Evolutionary conservation across 1,140 invertebrate species (phyloP).

Genomic region (Drosophila sechellia): DNA sequence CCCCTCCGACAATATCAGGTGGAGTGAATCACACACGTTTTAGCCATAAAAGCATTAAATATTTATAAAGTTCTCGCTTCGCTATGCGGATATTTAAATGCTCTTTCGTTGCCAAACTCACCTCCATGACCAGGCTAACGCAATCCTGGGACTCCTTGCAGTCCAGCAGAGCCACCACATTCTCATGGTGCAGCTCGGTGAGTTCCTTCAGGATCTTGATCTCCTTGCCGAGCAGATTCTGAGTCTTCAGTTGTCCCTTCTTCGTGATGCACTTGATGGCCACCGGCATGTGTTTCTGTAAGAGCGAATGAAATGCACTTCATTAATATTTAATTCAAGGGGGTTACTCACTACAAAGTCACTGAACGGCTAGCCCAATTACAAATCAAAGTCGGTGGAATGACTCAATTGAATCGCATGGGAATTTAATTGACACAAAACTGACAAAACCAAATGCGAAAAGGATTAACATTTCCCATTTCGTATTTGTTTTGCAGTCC

Average conservation of each 20-base stretch:
- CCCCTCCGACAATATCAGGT: constrained; percentile 1
- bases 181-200: constrained; percentile 98
- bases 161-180: constrained; percentile 98
- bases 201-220: constrained; percentile 99
- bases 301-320: constrained; percentile 64
- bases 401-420: constrained; percentile 30
- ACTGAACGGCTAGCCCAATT: constrained; percentile 50
- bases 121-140: constrained; percentile 99
- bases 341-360: constrained; percentile 50
- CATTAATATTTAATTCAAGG: constrained; percentile 51
- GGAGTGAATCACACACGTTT: constrained; percentile 60
- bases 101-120: constrained; percentile 83
- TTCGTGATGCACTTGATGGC: constrained; percentile 99
- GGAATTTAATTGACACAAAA: constrained; percentile 35
- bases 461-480: constrained; percentile 12
- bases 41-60: constrained; percentile 49
- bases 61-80: constrained; percentile 25
- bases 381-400: constrained; percentile 26
- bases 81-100: constrained; percentile 16
- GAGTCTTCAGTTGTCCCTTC: constrained; percentile 98
- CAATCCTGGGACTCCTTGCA: constrained; percentile 97
- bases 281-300: constrained; percentile 94
- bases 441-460: constrained; percentile 18
- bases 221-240: constrained; percentile 98
- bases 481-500: constrained; percentile 11